phyloP scores from a whole-genome alignment of 2,797 vertebrate species.

The Hephaestus fuliginosus region DNA sequence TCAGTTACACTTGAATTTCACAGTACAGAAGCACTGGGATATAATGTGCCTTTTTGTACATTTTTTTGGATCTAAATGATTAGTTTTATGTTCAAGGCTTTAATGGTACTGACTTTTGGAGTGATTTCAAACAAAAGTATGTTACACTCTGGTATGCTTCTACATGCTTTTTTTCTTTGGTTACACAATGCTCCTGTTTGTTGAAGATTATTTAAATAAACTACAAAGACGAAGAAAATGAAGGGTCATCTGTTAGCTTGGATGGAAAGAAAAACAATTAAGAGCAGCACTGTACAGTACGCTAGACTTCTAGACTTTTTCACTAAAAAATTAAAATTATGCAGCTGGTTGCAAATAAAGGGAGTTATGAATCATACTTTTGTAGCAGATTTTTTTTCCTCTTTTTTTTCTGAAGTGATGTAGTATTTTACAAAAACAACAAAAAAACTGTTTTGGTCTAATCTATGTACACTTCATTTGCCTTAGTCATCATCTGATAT shows the following conservation, averaged over 20 bases:
- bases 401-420: slow-evolving; percentile 85
- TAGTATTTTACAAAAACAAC: slow-evolving; percentile 91
- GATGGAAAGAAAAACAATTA: slow-evolving; percentile 85
- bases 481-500: slow-evolving; percentile 91
- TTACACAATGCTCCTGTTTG: slow-evolving; percentile 94
- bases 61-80: slow-evolving; percentile 97
- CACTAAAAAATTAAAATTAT: slow-evolving; percentile 91
- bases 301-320: slow-evolving; percentile 94
- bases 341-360: slow-evolving; percentile 97
- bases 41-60: slow-evolving; percentile 99
- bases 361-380: slow-evolving; percentile 96
- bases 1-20: slow-evolving; percentile 99
- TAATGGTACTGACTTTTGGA: slow-evolving; percentile 99
- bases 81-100: slow-evolving; percentile 99
- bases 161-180: slow-evolving; percentile 90
- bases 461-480: slow-evolving; percentile 93
- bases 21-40: slow-evolving; percentile 99
- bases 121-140: slow-evolving; percentile 93
- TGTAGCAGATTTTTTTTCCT: slow-evolving; percentile 90
- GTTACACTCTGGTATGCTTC: slow-evolving; percentile 94
- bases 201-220: slow-evolving; percentile 89
- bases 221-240: slow-evolving; percentile 83
- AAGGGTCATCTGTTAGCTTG: slow-evolving; percentile 87
- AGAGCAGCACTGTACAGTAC: slow-evolving; percentile 91
- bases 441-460: slow-evolving; percentile 91